Evolutionary conservation across 2,888 invertebrate genomes (phyloP), one percentile per base, ranked within the genome.

Genomic region (Drosophila atroscutellata): DNA sequence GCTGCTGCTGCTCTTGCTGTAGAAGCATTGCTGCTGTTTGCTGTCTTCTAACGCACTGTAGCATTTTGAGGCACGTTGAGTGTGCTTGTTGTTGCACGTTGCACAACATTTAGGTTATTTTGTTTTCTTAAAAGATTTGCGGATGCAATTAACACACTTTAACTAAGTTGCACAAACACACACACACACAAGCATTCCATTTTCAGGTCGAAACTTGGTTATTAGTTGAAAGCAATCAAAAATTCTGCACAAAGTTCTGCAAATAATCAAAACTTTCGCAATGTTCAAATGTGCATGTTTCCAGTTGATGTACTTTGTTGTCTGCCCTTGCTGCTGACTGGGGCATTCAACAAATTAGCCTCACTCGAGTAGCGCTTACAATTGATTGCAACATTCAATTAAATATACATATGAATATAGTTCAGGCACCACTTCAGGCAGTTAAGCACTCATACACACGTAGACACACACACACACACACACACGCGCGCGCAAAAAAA

Each of bases 331-430:
- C 18, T 26, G 20, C 24, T 24, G 20, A 11, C 20, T 45, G 45
- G 13, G 45, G 24, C 20, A 45, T 20, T 9, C 18, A 69, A 60
- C 42, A 57, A 74, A 39, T 64, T 56, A 64, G 56, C 28, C 45
- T 30, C 68, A 60, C 59, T 74, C 51, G 57, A 74, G 45, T 54
- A 51, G 37, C 59, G 56, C 56, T 64, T 73, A 64, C 68, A 80
- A 72, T 52, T 72, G 45, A 79, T 72, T 80, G 74, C 50, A 81
- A 64, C 80, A 80, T 64, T 64, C 68, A 82, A 67, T 72, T 52
- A 64, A 67, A 68, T 30, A 47, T 30, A 30, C 15, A 18, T 28
- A 15, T 20, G 28, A 45, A 15, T 15, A 45, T 45, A 59, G 39
- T 62, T 74, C 62, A 63, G 52, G 50, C 45, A 45, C 15, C 68